Evolutionary conservation across 2,113 vertebrate species (phyloP).

Genomic region (Otis tarda): DNA sequence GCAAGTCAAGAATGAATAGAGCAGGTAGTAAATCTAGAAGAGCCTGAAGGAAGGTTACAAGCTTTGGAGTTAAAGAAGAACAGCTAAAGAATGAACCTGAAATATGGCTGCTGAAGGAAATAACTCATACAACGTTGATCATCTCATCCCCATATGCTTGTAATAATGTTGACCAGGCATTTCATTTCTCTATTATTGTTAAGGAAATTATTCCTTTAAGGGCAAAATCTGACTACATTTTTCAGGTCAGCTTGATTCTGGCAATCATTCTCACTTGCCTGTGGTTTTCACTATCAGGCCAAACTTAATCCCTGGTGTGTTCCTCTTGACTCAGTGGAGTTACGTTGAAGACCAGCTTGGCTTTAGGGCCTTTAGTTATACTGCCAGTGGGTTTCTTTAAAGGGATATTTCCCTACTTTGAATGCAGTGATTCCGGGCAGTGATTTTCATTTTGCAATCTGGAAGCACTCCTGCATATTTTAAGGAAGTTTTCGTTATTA

Average conservation of each 20-base stretch:
- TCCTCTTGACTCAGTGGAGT: constrained; percentile 24
- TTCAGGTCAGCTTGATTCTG: constrained; percentile 50
- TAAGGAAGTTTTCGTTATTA: not conserved
- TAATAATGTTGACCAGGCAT: constrained; percentile 30
- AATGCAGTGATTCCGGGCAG: constrained; percentile 22
- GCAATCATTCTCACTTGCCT: constrained; percentile 41
- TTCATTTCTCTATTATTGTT: constrained; percentile 21
- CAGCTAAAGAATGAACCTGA: not conserved
- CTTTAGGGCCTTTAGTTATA: not conserved
- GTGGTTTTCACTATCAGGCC: constrained; percentile 35
- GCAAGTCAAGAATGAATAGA: not conserved
- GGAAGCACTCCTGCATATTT: constrained; percentile 29
- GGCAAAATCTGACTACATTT: constrained; percentile 19
- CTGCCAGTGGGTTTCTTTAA: constrained; percentile 24
- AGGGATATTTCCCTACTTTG: constrained; percentile 44
- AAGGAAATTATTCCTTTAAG: constrained; percentile 47
- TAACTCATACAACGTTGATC: not conserved
- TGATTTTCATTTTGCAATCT: constrained; percentile 18
- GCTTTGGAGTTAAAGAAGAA: not conserved
- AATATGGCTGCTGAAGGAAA: not conserved
- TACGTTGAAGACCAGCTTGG: constrained; percentile 22
- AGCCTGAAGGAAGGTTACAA: not conserved
- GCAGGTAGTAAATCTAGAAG: not conserved
- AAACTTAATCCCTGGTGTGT: constrained; percentile 33
- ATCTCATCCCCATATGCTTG: not conserved